Base-by-base conservation (phyloP, 2,888 invertebrate genomes). In the Dicroscelio sp. region DNA sequence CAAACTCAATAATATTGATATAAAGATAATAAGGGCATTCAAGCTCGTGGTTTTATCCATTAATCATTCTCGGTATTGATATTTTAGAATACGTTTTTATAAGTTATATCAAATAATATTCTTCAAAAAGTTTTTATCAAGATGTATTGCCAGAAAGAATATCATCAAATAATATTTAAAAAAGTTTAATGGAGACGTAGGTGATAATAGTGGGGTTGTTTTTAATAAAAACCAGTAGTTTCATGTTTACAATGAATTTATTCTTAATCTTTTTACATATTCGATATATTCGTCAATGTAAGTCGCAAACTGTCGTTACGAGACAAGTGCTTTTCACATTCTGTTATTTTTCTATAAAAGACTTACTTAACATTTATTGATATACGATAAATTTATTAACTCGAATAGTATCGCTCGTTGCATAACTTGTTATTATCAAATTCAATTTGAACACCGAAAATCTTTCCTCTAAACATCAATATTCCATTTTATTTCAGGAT, bases 331-430 rank as follows among this genome's bases (percentile, higher is more conserved):
- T 83, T 58, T 82, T 87, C 82, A 67, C 75, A 55, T 76, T 79
- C 48, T 58, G 14, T 75, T 87, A 63, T 35, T 79, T 33, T 86
- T 31, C 78, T n/a, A 71, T 86, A 86, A 86, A 86, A 86, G 58
- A 79, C 79, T 71, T 86, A 79, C 79, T 86, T 86, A 86, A 79
- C 79, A 78, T 60, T 73, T 88, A 88, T 69, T 83, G 63, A 76
- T 88, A 78, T 75, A 84, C 76, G 78, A 79, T 73, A 55, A 80
- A 80, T 80, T 60, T 55, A 63, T 35, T 85, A 67, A 69, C 43
- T 88, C 69, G 79, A 79, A 84, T 84, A 73, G 38, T 76, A 78
- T 88, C 84, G 84, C 71, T 84, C 84, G 88, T 84, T 88, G 88
- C 78, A 88, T 67, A 69, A 84, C 55, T 88, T 82, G 76, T 85